Evolutionary conservation across 30 jellyfish, hydroid and myxozoan species (phyloP).

Genomic region (Phacellophora camtschatica): DNA sequence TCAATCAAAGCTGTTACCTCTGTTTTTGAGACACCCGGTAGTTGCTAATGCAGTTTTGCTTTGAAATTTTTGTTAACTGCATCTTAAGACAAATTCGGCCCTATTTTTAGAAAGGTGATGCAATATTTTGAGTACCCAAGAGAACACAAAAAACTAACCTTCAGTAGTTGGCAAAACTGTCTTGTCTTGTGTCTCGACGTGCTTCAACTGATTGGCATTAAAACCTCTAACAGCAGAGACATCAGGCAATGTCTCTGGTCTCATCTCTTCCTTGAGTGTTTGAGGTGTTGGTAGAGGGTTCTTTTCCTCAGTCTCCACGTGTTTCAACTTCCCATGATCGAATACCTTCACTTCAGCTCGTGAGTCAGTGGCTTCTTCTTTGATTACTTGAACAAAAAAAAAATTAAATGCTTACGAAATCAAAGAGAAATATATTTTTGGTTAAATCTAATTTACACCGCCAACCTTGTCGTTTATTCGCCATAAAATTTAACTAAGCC

Average conservation of each 20-base stretch:
- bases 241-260: slow-evolving; percentile 75
- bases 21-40: too few relatives aligned
- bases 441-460: too few relatives aligned
- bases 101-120: too few relatives aligned
- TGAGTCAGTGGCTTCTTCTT: slow-evolving; percentile 71
- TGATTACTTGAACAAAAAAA: slow-evolving; percentile 19
- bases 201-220: slow-evolving; percentile 52
- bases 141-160: slow-evolving; percentile 1
- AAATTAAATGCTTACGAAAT: too few relatives aligned
- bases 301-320: slow-evolving; percentile 83
- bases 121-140: too few relatives aligned
- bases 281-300: slow-evolving; percentile 81
- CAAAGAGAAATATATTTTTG: too few relatives aligned
- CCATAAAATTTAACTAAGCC: too few relatives aligned
- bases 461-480: too few relatives aligned
- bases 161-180: slow-evolving; percentile 56
- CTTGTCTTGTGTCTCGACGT: slow-evolving; percentile 68
- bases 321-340: slow-evolving; percentile 65
- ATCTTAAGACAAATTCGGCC: too few relatives aligned
- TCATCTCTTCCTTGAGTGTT: slow-evolving; percentile 66
- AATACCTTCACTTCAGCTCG: slow-evolving; percentile 83
- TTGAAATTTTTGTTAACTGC: too few relatives aligned
- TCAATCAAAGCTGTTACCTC: too few relatives aligned
- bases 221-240: slow-evolving; percentile 58
- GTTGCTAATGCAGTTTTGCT: too few relatives aligned